Base-by-base conservation (phyloP, 2,113 vertebrate genomes). In the Mormyrus iriodes region DNA sequence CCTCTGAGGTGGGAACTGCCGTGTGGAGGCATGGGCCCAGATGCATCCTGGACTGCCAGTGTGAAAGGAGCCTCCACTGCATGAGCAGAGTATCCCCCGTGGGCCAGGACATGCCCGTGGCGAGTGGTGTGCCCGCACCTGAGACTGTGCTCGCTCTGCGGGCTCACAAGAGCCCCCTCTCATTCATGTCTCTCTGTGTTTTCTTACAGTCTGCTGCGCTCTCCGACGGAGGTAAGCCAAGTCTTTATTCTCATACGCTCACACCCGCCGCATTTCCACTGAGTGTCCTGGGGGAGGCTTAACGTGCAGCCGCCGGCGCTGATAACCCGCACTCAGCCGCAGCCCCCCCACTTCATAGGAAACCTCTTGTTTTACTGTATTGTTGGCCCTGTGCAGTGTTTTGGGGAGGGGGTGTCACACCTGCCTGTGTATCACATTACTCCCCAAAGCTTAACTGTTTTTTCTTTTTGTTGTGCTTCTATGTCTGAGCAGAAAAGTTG, bases 151-250 rank as follows among this genome's bases (percentile, higher is more conserved):
- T 84, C 4, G 19, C 73, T 90, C 65, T 51, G 83, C 88, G 48
- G 87, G 79, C 91, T 91, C 89, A 92, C 93, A 94, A 93, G 52
- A 91, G 89, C 91, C 91, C 52, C 94, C 90, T 88, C 91, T 97
- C 96, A 99, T 94, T 91, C 94, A 97, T 97, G 95, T 97, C 95
- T 97, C 88, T 98, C 92, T 98, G 94, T 97, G 93, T 95, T 95
- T 95, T 95, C 91, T 97, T 97, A 91, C 98, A 99, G 98, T 98
- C 97, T 90, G 97, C 98, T 90, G 97, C 97, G 90, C 97, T 99
- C 93, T 99, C 98, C 89, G 98, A 99, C 95, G 98, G 98, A 94
- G 98, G 98, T 99, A 96, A 99, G 98, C 95, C 87, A 90, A 13
- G 88, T 91, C 12, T 24, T 88, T 21, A 85, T 21, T 51, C 44